Percentiles rank a stretch among this genome's conserved stretches.
phyloP scores from a whole-genome alignment of 1,140 invertebrate species.

The Coelopa frigida region DNA sequence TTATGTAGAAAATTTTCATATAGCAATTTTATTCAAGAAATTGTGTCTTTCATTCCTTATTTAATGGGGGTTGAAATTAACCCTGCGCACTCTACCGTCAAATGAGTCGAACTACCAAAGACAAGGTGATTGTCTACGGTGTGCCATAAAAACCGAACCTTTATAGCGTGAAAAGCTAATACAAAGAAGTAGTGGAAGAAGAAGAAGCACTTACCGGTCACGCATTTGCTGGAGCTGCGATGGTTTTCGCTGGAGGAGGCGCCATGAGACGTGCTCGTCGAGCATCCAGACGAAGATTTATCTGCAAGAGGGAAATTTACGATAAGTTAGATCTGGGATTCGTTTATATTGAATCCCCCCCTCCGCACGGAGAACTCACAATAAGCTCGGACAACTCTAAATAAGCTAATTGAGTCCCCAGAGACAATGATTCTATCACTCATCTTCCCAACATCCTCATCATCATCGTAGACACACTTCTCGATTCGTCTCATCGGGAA shows the following conservation, averaged over 20 bases:
- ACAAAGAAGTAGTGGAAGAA: neutral
- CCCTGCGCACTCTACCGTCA: constrained; percentile 1
- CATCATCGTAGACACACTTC: neutral
- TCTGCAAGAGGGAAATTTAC: constrained; percentile 22
- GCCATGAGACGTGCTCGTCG: too few relatives aligned
- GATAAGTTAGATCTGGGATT: too few relatives aligned
- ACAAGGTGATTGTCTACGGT: constrained; percentile 11
- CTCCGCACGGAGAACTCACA: too few relatives aligned
- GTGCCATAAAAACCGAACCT: constrained; percentile 8
- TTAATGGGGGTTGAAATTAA: neutral
- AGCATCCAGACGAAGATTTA: constrained; percentile 38
- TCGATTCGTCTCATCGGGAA: too few relatives aligned
- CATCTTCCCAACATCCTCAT: constrained; percentile 1
- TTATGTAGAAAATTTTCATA: too few relatives aligned
- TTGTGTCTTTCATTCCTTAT: too few relatives aligned
- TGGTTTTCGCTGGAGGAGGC: constrained; percentile 17
- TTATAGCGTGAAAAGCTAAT: neutral
- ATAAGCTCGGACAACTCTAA: neutral
- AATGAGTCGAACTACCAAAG: neutral
- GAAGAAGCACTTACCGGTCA: constrained; percentile 16
- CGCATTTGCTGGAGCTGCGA: constrained; percentile 32
- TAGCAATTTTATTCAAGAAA: too few relatives aligned
- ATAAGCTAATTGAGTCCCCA: neutral
- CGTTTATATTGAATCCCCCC: too few relatives aligned
- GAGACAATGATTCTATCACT: constrained; percentile 3